A percentile compares a stretch with the other conserved stretches of the same genome.
Evolutionary conservation across 2,888 invertebrate species (phyloP).

Genomic region (Hyles lineata): DNA sequence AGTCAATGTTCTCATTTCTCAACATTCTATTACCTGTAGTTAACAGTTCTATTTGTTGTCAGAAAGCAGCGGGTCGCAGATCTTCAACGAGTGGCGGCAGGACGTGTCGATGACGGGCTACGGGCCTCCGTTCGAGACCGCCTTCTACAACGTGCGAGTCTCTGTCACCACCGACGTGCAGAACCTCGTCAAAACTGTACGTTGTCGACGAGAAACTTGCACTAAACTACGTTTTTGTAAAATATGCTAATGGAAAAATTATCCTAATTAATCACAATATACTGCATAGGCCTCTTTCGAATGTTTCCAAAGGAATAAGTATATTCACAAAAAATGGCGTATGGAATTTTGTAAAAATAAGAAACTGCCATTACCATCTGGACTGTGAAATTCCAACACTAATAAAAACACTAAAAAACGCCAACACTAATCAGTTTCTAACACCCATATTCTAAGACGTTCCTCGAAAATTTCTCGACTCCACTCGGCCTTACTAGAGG

Average conservation of each 20-base stretch:
- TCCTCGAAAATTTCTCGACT: too few relatives aligned
- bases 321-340: too few relatives aligned
- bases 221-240: neutral
- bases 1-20: neutral
- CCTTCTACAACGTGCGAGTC: slow-evolving; percentile 88
- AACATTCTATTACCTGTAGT: neutral
- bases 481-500: too few relatives aligned
- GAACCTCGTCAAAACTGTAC: slow-evolving; percentile 83
- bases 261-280: too few relatives aligned
- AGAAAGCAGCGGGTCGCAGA: slow-evolving; percentile 75
- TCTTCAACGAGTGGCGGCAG: slow-evolving; percentile 77
- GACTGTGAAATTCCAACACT: too few relatives aligned
- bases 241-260: neutral
- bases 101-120: slow-evolving; percentile 73
- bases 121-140: slow-evolving; percentile 87
- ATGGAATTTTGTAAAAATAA: too few relatives aligned
- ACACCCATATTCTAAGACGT: too few relatives aligned
- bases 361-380: too few relatives aligned
- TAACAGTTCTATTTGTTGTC: slow-evolving; percentile 41
- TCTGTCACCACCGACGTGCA: slow-evolving; percentile 72
- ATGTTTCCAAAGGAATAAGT: too few relatives aligned
- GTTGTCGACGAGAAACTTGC: slow-evolving; percentile 39
- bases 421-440: too few relatives aligned
- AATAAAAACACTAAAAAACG: too few relatives aligned
- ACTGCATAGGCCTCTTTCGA: too few relatives aligned